These are phyloP conservation scores for Monochamus alternatus DNA, from an alignment of 2,888 invertebrate genomes.

Conservation along the genomic window DNA sequence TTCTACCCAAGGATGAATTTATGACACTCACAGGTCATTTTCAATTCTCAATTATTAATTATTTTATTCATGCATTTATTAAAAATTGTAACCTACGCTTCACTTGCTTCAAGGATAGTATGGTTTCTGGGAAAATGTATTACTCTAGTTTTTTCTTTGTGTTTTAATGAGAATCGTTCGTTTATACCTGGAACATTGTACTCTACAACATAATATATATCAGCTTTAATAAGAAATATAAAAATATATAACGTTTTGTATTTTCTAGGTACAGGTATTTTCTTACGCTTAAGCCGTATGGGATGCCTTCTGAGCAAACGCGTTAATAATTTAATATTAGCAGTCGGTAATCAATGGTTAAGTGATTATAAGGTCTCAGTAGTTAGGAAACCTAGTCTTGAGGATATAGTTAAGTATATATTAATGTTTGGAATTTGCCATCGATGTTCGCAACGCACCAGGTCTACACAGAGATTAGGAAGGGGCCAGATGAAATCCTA, in stretches of 20 bases:
- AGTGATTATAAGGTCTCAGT: slow-evolving; percentile 36
- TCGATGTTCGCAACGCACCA: slow-evolving; percentile 51
- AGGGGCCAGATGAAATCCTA: slow-evolving; percentile 36
- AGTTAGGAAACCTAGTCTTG: slow-evolving; percentile 52
- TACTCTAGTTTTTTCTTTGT: no score
- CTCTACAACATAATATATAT: no score
- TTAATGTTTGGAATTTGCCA: slow-evolving; percentile 54
- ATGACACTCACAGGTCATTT: no score
- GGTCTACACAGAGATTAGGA: slow-evolving; percentile 37
- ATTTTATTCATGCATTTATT: no score
- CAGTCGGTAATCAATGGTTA: slow-evolving; percentile 22
- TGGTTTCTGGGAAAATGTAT: no score
- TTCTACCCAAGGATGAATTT: no score
- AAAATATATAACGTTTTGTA: background rate
- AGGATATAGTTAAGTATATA: slow-evolving; percentile 53
- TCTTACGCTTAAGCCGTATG: background rate
- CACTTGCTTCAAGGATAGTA: no score
- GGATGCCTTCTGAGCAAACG: background rate
- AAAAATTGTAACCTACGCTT: no score
- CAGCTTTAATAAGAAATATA: no score
- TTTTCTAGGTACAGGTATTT: background rate
- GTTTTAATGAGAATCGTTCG: no score
- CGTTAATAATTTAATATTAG: slow-evolving; percentile 11
- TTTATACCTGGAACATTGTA: no score
- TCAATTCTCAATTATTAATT: no score